These are phyloP conservation scores for Thumatha senex DNA, from an alignment of 2,888 invertebrate genomes.

Conservation along the genomic window DNA sequence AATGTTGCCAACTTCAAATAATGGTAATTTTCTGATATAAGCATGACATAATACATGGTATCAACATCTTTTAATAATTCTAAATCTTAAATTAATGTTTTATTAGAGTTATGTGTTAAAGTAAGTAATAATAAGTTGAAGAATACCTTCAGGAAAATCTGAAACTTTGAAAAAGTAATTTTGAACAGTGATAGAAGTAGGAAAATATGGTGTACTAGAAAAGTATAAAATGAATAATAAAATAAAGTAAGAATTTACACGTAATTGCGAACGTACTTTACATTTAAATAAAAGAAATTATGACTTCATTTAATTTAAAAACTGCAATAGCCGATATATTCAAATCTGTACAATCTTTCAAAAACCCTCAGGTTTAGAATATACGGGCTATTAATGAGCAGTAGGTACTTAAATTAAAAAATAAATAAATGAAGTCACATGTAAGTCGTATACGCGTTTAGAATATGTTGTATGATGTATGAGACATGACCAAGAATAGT, in stretches of 20 bases:
- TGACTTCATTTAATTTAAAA: constrained; percentile 56
- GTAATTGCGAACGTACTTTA: constrained; percentile 52
- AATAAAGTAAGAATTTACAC: constrained; percentile 52
- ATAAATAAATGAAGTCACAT: constrained; percentile 47
- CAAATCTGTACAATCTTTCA: not conserved
- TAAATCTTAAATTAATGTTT: constrained; percentile 56
- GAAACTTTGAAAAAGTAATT: constrained; percentile 71
- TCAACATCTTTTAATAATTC: constrained; percentile 60
- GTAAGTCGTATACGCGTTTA: constrained; percentile 23
- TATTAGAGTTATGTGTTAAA: constrained; percentile 76
- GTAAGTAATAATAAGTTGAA: constrained; percentile 57
- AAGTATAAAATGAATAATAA: constrained; percentile 48
- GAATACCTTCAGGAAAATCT: constrained; percentile 72
- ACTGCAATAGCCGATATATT: not conserved
- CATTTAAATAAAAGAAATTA: constrained; percentile 52
- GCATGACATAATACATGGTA: constrained; percentile 52
- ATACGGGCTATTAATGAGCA: not conserved
- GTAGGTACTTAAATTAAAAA: not conserved
- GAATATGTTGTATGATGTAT: constrained; percentile 15
- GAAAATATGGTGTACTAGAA: constrained; percentile 26
- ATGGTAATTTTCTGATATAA: constrained; percentile 48
- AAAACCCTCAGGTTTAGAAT: not conserved
- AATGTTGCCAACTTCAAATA: constrained; percentile 15
- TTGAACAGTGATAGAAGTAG: constrained; percentile 42
- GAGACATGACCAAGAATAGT: constrained; percentile 6